These are phyloP conservation scores for Deladenus siricidicola DNA, from an alignment of 2,888 invertebrate genomes.

Conservation along the genomic window DNA sequence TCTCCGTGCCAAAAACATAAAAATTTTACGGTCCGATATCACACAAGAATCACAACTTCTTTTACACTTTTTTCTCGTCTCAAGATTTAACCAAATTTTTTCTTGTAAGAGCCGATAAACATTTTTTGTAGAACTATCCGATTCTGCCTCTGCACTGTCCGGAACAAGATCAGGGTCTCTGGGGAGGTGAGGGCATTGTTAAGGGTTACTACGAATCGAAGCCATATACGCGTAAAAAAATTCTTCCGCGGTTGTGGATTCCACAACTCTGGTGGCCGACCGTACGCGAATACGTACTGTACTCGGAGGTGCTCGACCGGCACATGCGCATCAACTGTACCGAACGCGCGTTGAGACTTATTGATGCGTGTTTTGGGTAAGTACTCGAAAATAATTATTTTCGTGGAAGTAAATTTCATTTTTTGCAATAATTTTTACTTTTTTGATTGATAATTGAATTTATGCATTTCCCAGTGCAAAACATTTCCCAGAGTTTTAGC, in stretches of 20 bases:
- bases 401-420: no score
- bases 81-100: no score
- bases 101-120: no score
- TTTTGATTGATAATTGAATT: no score
- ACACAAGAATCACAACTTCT: no score
- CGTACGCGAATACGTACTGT: constrained; percentile 71
- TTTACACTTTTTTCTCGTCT: no score
- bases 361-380: constrained; percentile 81
- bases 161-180: constrained; percentile 75
- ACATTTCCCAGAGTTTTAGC: no score
- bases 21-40: no score
- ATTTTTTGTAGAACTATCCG: constrained; percentile 27
- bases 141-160: constrained; percentile 68
- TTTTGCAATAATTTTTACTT: no score
- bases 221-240: constrained; percentile 47
- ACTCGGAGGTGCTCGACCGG: constrained; percentile 63
- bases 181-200: constrained; percentile 91
- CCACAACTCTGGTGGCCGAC: constrained; percentile 82
- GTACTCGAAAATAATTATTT: no score
- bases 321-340: constrained; percentile 62
- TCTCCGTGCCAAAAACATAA: no score
- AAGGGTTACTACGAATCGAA: constrained; percentile 65
- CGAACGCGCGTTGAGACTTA: constrained; percentile 70
- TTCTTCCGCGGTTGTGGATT: constrained; percentile 58
- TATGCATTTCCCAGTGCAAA: no score